Conservation (phyloP, 2,888 invertebrate species). For the Platycheirus albimanus region DNA sequence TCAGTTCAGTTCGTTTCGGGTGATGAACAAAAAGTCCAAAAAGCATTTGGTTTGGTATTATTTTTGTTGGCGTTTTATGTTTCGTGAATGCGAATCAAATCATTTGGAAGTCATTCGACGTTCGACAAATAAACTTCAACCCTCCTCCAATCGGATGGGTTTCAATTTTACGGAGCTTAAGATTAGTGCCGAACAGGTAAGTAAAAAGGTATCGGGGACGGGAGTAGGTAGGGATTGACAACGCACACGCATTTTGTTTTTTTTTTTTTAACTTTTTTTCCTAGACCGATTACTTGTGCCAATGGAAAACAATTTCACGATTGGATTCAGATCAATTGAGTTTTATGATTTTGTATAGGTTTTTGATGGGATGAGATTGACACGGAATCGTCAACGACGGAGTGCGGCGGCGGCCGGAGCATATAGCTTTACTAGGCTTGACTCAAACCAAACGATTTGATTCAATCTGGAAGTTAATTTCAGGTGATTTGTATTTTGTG, state of each 20-base stretch:
- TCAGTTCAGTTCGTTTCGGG: no score
- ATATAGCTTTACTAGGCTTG: slow-evolving; percentile 41
- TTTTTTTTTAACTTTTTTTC: background rate
- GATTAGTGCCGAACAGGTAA: slow-evolving; percentile 56
- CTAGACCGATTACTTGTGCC: slow-evolving; percentile 24
- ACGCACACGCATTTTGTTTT: slow-evolving; percentile 27
- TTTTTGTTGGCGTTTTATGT: slow-evolving; percentile 71
- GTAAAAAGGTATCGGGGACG: no score
- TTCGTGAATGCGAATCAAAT: slow-evolving; percentile 73
- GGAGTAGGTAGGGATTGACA: no score
- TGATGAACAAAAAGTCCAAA: slow-evolving; percentile 61
- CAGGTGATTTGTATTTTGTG: slow-evolving; percentile 63
- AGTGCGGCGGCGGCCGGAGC: background rate
- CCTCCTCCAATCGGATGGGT: slow-evolving; percentile 36
- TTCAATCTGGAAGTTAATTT: slow-evolving; percentile 72
- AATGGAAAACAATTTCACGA: slow-evolving; percentile 74
- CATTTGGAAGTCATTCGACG: slow-evolving; percentile 71
- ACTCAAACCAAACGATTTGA: slow-evolving; percentile 63
- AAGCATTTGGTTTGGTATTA: slow-evolving; percentile 53
- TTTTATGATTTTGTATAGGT: slow-evolving; percentile 69
- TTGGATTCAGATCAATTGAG: slow-evolving; percentile 70
- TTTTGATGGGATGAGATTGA: slow-evolving; percentile 65
- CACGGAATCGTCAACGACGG: slow-evolving; percentile 57
- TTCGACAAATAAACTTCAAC: slow-evolving; percentile 65
- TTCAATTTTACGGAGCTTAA: slow-evolving; percentile 71